phyloP scores from a whole-genome alignment of 2,888 invertebrate species.

The Ectobius pallidus region DNA sequence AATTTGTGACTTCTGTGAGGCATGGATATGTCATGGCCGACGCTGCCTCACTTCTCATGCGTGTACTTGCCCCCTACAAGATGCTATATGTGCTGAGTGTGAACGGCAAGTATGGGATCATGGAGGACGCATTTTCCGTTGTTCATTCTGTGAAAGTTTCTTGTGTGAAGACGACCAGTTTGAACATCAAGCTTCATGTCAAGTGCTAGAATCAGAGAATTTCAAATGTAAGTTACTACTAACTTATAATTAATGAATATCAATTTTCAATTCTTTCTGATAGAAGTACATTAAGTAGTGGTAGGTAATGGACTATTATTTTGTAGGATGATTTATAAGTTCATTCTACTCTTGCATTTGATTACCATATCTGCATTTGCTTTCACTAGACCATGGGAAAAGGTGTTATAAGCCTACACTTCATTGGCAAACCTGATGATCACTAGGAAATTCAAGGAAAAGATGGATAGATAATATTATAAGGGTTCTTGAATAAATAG shows the following conservation, averaged over 20 bases:
- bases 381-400: no score
- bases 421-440: no score
- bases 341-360: no score
- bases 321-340: no score
- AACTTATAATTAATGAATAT: no score
- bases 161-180: slow-evolving; percentile 96
- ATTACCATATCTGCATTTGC: no score
- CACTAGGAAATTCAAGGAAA: no score
- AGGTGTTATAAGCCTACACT: no score
- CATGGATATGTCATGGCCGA: slow-evolving; percentile 95
- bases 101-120: slow-evolving; percentile 96
- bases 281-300: not conserved
- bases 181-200: slow-evolving; percentile 97
- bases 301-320: not conserved
- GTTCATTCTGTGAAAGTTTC: slow-evolving; percentile 88
- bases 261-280: not conserved
- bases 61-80: slow-evolving; percentile 87
- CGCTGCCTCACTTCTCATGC: slow-evolving; percentile 91
- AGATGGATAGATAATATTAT: no score
- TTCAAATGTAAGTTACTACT: slow-evolving; percentile 84
- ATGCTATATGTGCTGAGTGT: slow-evolving; percentile 90
- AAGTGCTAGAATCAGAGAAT: slow-evolving; percentile 92
- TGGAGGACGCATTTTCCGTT: slow-evolving; percentile 89
- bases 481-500: no score
- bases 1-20: slow-evolving; percentile 96